A percentile compares a stretch with the other conserved stretches of the same genome.
phyloP scores from a whole-genome alignment of 1,140 invertebrate species.

The Eriocheir sinensis region DNA sequence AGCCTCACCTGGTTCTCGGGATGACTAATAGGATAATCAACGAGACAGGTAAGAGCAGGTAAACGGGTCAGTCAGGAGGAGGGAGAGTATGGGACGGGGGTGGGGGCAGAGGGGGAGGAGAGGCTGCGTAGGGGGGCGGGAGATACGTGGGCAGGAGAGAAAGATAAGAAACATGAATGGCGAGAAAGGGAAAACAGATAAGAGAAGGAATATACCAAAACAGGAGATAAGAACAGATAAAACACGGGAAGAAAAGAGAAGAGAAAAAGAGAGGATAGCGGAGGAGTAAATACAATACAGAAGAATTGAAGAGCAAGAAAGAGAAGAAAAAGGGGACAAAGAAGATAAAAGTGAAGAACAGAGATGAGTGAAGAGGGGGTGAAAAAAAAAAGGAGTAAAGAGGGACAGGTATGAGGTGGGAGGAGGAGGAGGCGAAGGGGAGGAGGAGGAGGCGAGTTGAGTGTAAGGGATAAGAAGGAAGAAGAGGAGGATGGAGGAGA shows the following conservation, averaged over 20 bases:
- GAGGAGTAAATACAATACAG: background rate
- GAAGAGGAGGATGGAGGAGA: background rate
- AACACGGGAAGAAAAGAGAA: background rate
- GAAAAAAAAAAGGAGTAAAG: background rate
- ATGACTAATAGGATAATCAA: too few species aligned
- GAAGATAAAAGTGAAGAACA: background rate
- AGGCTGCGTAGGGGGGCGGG: too few species aligned
- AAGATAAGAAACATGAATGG: background rate
- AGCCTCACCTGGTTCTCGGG: too few species aligned
- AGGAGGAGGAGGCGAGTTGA: conserved; percentile 14
- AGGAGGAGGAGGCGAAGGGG: conserved; percentile 15
- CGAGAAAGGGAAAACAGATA: background rate
- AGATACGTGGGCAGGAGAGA: too few species aligned
- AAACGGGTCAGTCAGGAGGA: too few species aligned
- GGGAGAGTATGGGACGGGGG: too few species aligned
- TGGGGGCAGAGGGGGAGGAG: too few species aligned
- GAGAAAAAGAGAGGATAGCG: background rate
- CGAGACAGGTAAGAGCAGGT: too few species aligned
- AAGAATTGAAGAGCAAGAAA: background rate
- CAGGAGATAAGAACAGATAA: background rate
- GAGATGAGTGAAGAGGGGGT: background rate
- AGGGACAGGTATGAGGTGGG: too few species aligned
- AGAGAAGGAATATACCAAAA: background rate
- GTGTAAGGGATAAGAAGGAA: conserved; percentile 29
- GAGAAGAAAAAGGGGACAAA: background rate